phyloP scores from a whole-genome alignment of 2,888 invertebrate species.

The Pristionchus arcanus region DNA sequence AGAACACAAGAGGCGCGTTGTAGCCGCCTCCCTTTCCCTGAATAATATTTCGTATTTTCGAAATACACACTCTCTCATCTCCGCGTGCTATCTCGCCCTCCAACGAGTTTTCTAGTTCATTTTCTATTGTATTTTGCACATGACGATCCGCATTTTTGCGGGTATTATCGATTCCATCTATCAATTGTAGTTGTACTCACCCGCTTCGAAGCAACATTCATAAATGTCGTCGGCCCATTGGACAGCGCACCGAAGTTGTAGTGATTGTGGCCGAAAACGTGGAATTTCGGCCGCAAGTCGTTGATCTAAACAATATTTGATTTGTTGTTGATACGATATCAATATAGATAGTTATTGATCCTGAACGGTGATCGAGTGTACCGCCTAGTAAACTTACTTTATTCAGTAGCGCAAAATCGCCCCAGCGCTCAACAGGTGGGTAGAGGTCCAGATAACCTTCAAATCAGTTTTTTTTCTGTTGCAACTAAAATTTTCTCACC shows the following conservation, averaged over 20 bases:
- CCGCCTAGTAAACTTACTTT: neutral
- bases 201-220: slow-evolving; percentile 84
- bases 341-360: neutral
- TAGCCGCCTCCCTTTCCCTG: neutral
- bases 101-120: neutral
- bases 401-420: slow-evolving; percentile 42
- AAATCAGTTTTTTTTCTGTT: neutral
- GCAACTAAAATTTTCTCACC: neutral
- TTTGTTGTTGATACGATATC: no score
- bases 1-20: slow-evolving; percentile 22
- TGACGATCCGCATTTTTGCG: slow-evolving; percentile 12
- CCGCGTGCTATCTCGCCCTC: slow-evolving; percentile 28
- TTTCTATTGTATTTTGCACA: neutral
- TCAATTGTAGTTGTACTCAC: slow-evolving; percentile 4
- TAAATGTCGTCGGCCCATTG: slow-evolving; percentile 84
- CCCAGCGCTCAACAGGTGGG: slow-evolving; percentile 21
- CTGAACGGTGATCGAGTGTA: neutral
- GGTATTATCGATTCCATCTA: neutral
- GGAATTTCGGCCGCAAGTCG: slow-evolving; percentile 88
- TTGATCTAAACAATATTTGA: slow-evolving; percentile 84
- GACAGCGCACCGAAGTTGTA: slow-evolving; percentile 83
- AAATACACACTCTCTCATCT: neutral
- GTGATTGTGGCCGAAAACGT: slow-evolving; percentile 91
- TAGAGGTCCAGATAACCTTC: slow-evolving; percentile 50
- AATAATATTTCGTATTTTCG: neutral